Conservation (phyloP, 2,888 invertebrate genomes). For the Epirrhoe tristata region DNA sequence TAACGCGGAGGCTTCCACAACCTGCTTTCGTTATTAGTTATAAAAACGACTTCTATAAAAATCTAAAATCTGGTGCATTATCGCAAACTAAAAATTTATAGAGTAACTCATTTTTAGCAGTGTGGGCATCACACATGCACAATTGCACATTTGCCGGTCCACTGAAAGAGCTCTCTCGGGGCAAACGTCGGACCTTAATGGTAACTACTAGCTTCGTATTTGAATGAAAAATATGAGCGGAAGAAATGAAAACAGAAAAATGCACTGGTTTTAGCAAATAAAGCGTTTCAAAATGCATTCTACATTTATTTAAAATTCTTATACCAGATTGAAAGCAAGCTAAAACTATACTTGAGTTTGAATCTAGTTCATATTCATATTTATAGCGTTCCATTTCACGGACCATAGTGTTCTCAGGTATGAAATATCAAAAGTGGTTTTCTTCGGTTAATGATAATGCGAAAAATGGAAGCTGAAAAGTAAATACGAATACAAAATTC, state of each 20-base stretch:
- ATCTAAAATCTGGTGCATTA: background rate
- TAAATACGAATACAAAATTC: too few species aligned
- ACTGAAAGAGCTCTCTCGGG: constrained; percentile 74
- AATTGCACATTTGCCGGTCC: constrained; percentile 50
- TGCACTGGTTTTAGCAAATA: constrained; percentile 28
- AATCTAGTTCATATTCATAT: constrained; percentile 26
- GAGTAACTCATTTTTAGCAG: constrained; percentile 44
- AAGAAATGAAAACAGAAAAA: constrained; percentile 45
- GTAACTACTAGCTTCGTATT: constrained; percentile 66
- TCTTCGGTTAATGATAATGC: constrained; percentile 23
- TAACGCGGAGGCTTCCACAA: too few species aligned
- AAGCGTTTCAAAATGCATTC: background rate
- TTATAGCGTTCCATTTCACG: constrained; percentile 28
- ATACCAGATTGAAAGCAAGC: background rate
- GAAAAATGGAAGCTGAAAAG: constrained; percentile 8
- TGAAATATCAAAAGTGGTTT: constrained; percentile 26
- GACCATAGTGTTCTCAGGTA: constrained; percentile 20
- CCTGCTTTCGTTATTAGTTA: too few species aligned
- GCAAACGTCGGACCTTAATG: constrained; percentile 75
- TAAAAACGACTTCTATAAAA: too few species aligned
- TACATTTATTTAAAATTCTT: background rate
- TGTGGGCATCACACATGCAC: constrained; percentile 55
- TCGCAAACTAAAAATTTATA: constrained; percentile 34
- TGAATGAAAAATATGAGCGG: constrained; percentile 69
- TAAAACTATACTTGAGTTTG: constrained; percentile 26